These are phyloP conservation scores for Prorops nasuta DNA, from an alignment of 1,140 invertebrate genomes.

Conservation along the genomic window DNA sequence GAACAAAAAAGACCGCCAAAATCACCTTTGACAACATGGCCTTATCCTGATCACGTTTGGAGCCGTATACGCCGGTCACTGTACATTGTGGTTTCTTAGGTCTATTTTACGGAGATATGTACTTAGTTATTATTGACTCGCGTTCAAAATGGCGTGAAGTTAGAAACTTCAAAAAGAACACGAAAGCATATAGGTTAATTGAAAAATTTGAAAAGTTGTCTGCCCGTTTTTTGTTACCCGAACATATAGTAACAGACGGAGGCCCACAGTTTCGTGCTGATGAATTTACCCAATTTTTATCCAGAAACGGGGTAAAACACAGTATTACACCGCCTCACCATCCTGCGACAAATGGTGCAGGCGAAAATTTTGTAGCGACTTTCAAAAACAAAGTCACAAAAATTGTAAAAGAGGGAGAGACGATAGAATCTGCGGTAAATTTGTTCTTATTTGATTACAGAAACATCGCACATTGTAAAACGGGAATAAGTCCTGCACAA, in stretches of 20 bases:
- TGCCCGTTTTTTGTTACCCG: conserved; percentile 12
- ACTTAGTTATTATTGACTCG: conserved; percentile 12
- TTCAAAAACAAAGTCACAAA: conserved; percentile 33
- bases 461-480: conserved; percentile 7
- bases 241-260: conserved; percentile 23
- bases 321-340: conserved; percentile 23
- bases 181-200: neutral
- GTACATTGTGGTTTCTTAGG: conserved; percentile 14
- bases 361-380: conserved; percentile 35
- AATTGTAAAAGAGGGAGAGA: conserved; percentile 14
- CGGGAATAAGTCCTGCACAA: conserved; percentile 4
- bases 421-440: conserved; percentile 1
- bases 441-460: conserved; percentile 11
- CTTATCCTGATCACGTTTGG: conserved; percentile 2
- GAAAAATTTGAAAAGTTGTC: neutral
- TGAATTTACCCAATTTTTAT: conserved; percentile 25
- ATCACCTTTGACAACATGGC: conserved; percentile 5
- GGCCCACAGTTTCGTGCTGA: conserved; percentile 21
- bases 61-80: no score
- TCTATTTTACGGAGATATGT: conserved; percentile 5
- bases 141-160: conserved; percentile 17
- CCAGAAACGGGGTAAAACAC: conserved; percentile 26
- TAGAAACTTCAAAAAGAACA: neutral
- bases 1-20: conserved; percentile 3
- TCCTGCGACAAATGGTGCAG: conserved; percentile 28